Base-by-base conservation (phyloP, 2,797 vertebrate species). In the Pseudomugil gertrudae region DNA sequence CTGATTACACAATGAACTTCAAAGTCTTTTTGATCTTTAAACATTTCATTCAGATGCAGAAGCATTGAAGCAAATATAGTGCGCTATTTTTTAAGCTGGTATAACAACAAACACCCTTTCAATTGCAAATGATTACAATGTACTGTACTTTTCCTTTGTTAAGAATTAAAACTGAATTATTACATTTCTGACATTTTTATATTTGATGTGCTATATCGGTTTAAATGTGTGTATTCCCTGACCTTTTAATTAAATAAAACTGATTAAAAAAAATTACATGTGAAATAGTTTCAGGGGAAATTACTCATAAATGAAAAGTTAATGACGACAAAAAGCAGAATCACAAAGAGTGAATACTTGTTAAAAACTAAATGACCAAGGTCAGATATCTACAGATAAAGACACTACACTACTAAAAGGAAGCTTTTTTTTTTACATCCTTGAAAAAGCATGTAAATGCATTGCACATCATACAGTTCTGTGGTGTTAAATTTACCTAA, bases 81-180 rank as follows among this genome's bases (percentile, higher is more conserved):
- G 50, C 29, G 59, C 73, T 55, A 56, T 54, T 58, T 70, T 69
- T 74, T 43, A 53, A 35, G 54, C 55, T 47, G 57, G 63, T 66
- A 60, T 72, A 63, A 78, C 50, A 52, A 29, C 50, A 56, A 48
- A 66, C 33, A 52, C 36, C 68, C 13, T 29, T 17, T 3, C 52
- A 76, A 84, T 81, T 66, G 72, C 33, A 75, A 78, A 57, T 58
- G 10, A 54, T 32, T 40, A 57, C 73, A 71, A 80, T 82, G 63
- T 43, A n/a, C 10, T 8, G n/a, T 66, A 80, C 78, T 63, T 66
- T 27, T 21, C 23, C 35, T 66, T 43, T 26, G 29, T 58, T 52
- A 61, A 52, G 60, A 65, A 69, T 73, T 2, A 56, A 38, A 47
- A 40, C 5, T 24, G 9, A 8, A 23, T 74, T 50, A 81, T 82